Base-by-base conservation (phyloP, 1,140 invertebrate species). In the Drosophila subobscura region DNA sequence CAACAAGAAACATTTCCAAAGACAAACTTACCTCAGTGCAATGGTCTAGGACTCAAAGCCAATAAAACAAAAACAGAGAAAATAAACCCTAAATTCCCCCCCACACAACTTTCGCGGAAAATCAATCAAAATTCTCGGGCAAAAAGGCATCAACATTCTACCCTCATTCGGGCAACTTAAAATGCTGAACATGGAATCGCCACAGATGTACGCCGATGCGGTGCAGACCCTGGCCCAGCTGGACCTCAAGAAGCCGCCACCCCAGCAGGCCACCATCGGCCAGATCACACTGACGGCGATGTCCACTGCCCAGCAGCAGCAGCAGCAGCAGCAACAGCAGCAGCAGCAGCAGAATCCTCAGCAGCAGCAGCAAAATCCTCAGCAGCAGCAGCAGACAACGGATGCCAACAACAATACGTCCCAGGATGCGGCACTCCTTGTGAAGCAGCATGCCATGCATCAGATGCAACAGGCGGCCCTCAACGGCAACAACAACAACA, bases 151-250 rank as follows among this genome's bases (percentile, higher is more conserved):
- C 77, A 91, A 88, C 72, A 90, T 91, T 90, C 79, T 88, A 84
- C 89, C 90, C 75, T 89, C 88, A 78, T 89, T 89, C 70, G 66
- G 75, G 27, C 77, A 90, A 76, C 66, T 89, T 53, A 90, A 90
- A 79, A 90, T 90, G 89, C 85, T 91, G 78, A 92, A 93, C 78
- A 95, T 95, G 94, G 94, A 95, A 92, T 95, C 94, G 89, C 94
- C 94, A 47, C 94, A 95, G 92, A 95, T 95, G 94, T 95, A 95
- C 92, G 80, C 80, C 72, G 94, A 95, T 84, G 90, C 80, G 74
- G 90, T 84, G 72, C 91, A 83, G 68, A 90, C 85, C 52, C 72
- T 83, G 65, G 81, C 79, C 57, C 90, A 86, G 77, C 79, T 88
- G 78, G 92, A 92, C 57, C 77, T 92, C 27, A 92, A 92, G 67